Base-by-base conservation (phyloP, 1,140 invertebrate species). In the Bilobella aurantiaca region DNA sequence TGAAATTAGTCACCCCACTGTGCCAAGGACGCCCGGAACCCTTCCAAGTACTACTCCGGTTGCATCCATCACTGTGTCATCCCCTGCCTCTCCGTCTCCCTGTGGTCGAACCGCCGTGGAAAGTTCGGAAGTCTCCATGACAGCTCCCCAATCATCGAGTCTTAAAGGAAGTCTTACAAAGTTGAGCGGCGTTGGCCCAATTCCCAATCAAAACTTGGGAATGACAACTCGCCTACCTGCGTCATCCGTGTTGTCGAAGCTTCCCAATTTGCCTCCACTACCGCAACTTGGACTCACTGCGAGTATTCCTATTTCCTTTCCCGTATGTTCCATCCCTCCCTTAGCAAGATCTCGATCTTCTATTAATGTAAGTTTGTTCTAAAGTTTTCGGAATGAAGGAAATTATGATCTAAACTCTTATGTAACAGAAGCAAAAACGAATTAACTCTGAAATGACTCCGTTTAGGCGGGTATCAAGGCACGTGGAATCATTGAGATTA, bases 401-500 rank as follows among this genome's bases (percentile, higher is more conserved):
- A n/a, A n/a, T n/a, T n/a, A n/a, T n/a, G n/a, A n/a, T n/a, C n/a
- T n/a, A n/a, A n/a, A n/a, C n/a, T n/a, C n/a, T n/a, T n/a, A n/a
- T n/a, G n/a, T n/a, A 42, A 42, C 37, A 42, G 37, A 8, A 42
- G 8, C 8, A 8, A 42, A 42, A 42, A 42, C 8, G n/a, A 42
- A 42, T 42, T 8, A 12, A n/a, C 37, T n/a, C 37, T 42, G 37
- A 42, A 42, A 12, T 8, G 8, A 42, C 12, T 53, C 5, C 25
- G 14, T 53, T 23, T 23, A 53, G 49, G 3, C 49, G 5, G 25
- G 14, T 23, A 16, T 23, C 8, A 53, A 53, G 49, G 23, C 23
- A 23, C 49, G 49, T 16, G 49, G 23, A 28, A 23, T 49, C 32
- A 87, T 94, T 5, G 90, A 93, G 71, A 85, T 95, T 69, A 93